These are phyloP conservation scores for Zonotrichia leucophrys DNA, from an alignment of 2,113 vertebrate genomes.

Conservation along the genomic window DNA sequence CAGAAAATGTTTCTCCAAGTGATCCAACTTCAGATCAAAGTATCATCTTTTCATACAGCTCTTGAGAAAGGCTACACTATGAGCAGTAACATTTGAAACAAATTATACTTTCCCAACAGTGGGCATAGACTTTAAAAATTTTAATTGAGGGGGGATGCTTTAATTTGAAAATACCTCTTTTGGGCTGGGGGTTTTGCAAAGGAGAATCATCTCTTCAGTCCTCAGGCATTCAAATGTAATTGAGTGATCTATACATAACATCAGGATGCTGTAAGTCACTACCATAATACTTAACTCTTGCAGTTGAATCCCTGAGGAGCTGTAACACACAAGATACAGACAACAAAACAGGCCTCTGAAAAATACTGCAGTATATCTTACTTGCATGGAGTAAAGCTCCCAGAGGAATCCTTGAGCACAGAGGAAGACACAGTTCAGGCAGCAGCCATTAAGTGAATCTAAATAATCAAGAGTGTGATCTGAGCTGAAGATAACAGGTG, in stretches of 20 bases:
- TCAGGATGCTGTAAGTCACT: background rate
- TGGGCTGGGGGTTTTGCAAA: background rate
- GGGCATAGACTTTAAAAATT: background rate
- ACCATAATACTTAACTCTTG: background rate
- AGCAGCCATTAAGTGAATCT: background rate
- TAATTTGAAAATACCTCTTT: background rate
- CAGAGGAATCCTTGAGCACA: background rate
- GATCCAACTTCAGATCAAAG: constrained; percentile 34
- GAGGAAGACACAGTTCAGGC: background rate
- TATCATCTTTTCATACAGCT: constrained; percentile 3
- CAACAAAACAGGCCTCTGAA: background rate
- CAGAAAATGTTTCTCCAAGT: constrained; percentile 2
- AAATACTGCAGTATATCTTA: background rate
- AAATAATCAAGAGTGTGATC: background rate
- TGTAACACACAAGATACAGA: background rate
- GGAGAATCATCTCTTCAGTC: background rate
- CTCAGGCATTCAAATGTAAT: background rate
- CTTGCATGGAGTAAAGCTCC: background rate
- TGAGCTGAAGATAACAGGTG: background rate
- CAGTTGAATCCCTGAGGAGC: background rate
- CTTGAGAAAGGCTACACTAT: constrained; percentile 7
- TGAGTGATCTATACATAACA: background rate
- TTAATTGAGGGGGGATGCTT: accelerated
- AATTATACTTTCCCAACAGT: background rate
- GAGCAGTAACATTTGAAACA: background rate